Evolutionary conservation across 2,113 vertebrate species (phyloP).

Genomic region (Hylia prasina): DNA sequence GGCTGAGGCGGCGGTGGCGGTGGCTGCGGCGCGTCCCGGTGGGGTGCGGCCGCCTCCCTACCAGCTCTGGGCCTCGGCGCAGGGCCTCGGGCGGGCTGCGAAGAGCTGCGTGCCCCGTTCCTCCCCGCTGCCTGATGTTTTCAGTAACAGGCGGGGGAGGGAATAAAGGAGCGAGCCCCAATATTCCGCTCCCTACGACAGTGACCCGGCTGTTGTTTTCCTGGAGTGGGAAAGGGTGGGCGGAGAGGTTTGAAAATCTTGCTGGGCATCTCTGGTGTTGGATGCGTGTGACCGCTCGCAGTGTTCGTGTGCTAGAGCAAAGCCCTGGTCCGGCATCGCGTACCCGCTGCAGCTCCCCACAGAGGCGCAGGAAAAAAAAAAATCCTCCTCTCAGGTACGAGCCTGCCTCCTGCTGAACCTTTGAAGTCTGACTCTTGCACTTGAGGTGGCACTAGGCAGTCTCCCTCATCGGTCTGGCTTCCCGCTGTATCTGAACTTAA

Average conservation of each 20-base stretch:
- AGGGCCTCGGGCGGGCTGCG: neutral
- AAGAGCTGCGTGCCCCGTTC: neutral
- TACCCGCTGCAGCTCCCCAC: neutral
- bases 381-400: neutral
- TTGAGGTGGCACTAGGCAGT: no score
- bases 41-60: neutral
- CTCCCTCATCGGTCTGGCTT: neutral
- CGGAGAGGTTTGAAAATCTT: neutral
- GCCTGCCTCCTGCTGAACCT: neutral
- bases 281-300: accelerated
- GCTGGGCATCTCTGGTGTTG: neutral
- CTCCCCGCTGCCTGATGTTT: accelerated
- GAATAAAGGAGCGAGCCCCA: neutral
- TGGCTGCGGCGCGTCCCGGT: neutral
- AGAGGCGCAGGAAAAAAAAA: neutral
- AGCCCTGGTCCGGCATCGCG: neutral
- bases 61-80: neutral
- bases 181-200: accelerated
- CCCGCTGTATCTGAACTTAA: neutral
- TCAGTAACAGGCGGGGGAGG: accelerated
- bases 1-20: neutral
- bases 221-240: neutral
- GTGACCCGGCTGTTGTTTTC: accelerated
- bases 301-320: accelerated
- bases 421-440: neutral